Evolutionary conservation across 2,797 vertebrate genomes (phyloP).

Genomic region (Poeciliopsis gracilis): DNA sequence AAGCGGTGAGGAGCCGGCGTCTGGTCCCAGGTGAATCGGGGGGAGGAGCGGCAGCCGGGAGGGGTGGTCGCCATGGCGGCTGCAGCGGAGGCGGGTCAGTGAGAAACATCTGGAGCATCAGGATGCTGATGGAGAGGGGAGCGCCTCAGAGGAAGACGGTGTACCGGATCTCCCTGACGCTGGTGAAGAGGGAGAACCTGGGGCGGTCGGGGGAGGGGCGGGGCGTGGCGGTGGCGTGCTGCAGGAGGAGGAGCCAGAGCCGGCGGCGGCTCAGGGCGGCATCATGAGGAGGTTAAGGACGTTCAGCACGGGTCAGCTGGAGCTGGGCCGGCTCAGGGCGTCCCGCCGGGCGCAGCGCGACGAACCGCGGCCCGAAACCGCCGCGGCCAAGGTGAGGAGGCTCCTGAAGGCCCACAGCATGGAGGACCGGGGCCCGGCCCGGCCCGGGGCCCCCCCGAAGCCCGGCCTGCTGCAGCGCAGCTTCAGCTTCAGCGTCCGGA

Average conservation of each 20-base stretch:
- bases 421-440: slow-evolving; percentile 57
- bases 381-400: slow-evolving; percentile 45
- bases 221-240: slow-evolving; percentile 47
- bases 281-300: slow-evolving; percentile 87
- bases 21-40: slow-evolving; percentile 10
- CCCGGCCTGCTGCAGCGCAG: slow-evolving; percentile 83
- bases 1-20: neutral
- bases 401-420: slow-evolving; percentile 35
- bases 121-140: slow-evolving; percentile 86
- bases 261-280: slow-evolving; percentile 55
- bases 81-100: slow-evolving; percentile 38
- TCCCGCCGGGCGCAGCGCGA: slow-evolving; percentile 53
- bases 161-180: slow-evolving; percentile 93
- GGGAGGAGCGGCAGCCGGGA: slow-evolving; percentile 22
- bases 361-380: neutral
- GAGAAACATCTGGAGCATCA: slow-evolving; percentile 4
- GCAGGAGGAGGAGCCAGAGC: slow-evolving; percentile 79
- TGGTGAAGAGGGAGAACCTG: slow-evolving; percentile 91
- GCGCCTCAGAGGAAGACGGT: slow-evolving; percentile 87
- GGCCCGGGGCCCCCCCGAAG: slow-evolving; percentile 40
- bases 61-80: slow-evolving; percentile 69
- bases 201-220: slow-evolving; percentile 43
- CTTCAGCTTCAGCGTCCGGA: slow-evolving; percentile 93
- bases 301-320: slow-evolving; percentile 92
- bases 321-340: slow-evolving; percentile 84